Evolutionary conservation across 2,113 vertebrate species (phyloP).

Genomic region (Oncorhynchus masou): DNA sequence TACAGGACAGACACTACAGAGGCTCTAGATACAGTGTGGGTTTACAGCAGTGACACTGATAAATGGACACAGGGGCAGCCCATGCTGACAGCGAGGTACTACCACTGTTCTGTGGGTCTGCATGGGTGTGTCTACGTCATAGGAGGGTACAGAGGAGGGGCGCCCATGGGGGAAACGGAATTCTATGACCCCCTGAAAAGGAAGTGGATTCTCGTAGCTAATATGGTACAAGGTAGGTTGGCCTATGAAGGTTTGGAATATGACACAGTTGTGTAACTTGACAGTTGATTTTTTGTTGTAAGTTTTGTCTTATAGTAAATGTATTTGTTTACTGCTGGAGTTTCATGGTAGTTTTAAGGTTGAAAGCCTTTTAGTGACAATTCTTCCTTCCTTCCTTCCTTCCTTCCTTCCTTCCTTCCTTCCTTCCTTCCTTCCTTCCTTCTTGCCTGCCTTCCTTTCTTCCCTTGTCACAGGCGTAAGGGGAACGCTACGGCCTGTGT

Average conservation of each 20-base stretch:
- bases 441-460: neutral
- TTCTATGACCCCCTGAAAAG: neutral
- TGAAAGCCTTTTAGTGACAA: no score
- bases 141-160: conserved; percentile 70
- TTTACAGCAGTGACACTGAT: conserved; percentile 78
- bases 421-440: no score
- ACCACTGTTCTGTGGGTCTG: conserved; percentile 78
- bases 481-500: conserved; percentile 82
- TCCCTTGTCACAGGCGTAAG: conserved; percentile 69
- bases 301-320: no score
- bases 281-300: no score
- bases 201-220: neutral
- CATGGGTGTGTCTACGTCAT: conserved; percentile 76
- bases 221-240: neutral
- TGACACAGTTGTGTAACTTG: no score
- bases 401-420: no score
- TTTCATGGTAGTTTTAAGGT: no score
- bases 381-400: no score
- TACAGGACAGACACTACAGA: conserved; percentile 82
- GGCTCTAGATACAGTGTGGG: conserved; percentile 75
- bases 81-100: conserved; percentile 80
- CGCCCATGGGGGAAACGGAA: conserved; percentile 63
- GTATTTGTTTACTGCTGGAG: no score
- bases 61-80: conserved; percentile 77
- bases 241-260: no score